Base-by-base conservation (phyloP, 1,140 invertebrate species). In the Bradynema listronoti region DNA sequence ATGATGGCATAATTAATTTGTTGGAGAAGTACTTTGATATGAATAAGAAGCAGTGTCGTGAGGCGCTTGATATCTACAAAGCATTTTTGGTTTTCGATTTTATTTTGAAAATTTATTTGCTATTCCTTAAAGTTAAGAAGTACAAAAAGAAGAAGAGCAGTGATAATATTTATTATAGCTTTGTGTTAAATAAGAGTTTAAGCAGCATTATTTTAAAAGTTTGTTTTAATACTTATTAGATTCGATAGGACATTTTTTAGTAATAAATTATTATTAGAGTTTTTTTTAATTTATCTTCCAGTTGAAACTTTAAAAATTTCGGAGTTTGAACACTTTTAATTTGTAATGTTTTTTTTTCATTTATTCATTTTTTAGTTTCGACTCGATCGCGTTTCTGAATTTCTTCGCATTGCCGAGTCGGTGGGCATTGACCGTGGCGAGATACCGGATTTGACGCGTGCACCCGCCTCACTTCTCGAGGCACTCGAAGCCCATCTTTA, bases 21-120 rank as follows among this genome's bases (percentile, higher is more conserved):
- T 83, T 99, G 80, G 91, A 93, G 81, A 94, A 98, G 82, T 98
- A 92, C 83, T 99, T 98, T 82, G 91, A 96, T 80, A 97, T 98
- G 92, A 97, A 98, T 81, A 98, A 97, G 80, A 99, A 99, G 71
- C 81, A 84, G 70, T 93, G 90, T 76, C 85, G 90, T 77, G 93
- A 99, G 79, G 93, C 91, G 63, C 84, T 99, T 75, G 95, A 99
- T 79, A 85, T 95, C 65, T 99, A 99, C 80, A 98, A 98, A 82
- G 95, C 93, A 81, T 99, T 99, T 82, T 85, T 98, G 53, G 91
- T 75, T 3, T n/a, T n/a, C n/a, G n/a, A n/a, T n/a, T n/a, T n/a
- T n/a, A 65, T 63, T 14, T n/a, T n/a, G n/a, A n/a, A n/a, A n/a
- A n/a, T n/a, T n/a, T n/a, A n/a, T 9, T 39, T 39, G 36, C 36